Conservation (phyloP, 2,113 vertebrate genomes). For the Suncus etruscus region DNA sequence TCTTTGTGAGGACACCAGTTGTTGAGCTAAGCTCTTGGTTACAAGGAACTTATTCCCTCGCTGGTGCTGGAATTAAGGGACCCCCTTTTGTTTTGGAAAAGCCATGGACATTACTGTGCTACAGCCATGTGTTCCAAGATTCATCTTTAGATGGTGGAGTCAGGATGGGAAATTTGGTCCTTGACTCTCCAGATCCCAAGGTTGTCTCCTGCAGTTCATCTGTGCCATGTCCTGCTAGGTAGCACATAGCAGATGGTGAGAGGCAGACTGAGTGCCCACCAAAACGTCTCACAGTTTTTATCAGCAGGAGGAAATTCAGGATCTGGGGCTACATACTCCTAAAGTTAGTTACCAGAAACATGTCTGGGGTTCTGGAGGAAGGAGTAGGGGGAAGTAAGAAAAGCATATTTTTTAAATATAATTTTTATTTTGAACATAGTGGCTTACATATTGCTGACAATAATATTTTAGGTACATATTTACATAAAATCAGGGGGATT, state of each 20-base stretch:
- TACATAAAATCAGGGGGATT: too few relatives aligned
- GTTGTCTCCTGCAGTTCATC: not conserved
- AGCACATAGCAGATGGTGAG: not conserved
- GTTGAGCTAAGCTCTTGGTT: not conserved
- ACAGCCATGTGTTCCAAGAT: too few relatives aligned
- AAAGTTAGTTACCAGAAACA: not conserved
- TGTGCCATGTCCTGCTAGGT: not conserved
- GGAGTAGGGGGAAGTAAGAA: not conserved
- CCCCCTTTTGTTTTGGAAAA: not conserved
- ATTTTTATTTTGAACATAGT: too few relatives aligned
- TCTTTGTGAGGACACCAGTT: not conserved
- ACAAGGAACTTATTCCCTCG: not conserved
- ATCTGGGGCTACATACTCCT: not conserved
- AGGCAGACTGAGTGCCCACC: not conserved
- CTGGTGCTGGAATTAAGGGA: not conserved
- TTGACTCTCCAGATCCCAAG: too few relatives aligned
- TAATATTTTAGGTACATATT: too few relatives aligned
- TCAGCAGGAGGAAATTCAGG: not conserved
- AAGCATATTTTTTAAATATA: not conserved
- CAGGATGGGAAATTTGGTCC: not conserved
- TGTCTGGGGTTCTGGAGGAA: not conserved
- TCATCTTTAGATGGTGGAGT: not conserved
- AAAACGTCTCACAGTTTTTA: not conserved
- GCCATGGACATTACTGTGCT: not conserved
- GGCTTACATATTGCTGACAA: too few relatives aligned